These are phyloP conservation scores for Leptestheria dahalacensis DNA, from an alignment of 1,140 invertebrate species.

Conservation along the genomic window DNA sequence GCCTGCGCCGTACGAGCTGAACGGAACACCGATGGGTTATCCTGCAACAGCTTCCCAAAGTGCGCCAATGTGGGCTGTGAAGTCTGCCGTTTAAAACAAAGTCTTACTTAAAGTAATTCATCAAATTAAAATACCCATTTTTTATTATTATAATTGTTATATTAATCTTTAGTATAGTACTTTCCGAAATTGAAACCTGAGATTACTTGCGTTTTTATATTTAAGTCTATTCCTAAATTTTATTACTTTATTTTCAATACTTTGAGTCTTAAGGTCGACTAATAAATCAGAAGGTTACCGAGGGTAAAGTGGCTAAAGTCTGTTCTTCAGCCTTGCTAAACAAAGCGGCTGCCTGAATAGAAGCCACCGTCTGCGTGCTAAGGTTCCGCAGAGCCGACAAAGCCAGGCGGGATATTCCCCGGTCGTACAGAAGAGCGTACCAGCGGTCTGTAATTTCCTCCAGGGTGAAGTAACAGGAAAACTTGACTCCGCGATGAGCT, in stretches of 20 bases:
- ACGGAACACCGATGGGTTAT: conserved; percentile 73
- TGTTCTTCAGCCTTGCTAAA: conserved; percentile 83
- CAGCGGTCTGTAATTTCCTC: conserved; percentile 88
- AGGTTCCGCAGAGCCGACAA: conserved; percentile 83
- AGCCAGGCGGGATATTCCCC: conserved; percentile 67
- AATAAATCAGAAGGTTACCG: conserved; percentile 41
- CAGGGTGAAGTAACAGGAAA: conserved; percentile 86
- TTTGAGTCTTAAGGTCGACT: not conserved
- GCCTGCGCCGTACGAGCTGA: conserved; percentile 68
- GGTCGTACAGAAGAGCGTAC: conserved; percentile 89
- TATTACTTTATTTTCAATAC: conserved; percentile 2
- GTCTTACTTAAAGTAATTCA: not conserved
- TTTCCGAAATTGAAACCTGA: no score
- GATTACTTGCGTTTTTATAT: no score
- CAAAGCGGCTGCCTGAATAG: conserved; percentile 72
- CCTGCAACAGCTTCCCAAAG: conserved; percentile 74
- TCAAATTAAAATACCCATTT: not conserved
- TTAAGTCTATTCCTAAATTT: not conserved
- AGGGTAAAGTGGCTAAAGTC: conserved; percentile 61
- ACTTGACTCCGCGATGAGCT: conserved; percentile 84
- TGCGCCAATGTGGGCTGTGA: conserved; percentile 52
- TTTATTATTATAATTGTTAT: not conserved
- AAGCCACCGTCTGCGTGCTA: conserved; percentile 73
- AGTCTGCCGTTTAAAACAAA: conserved; percentile 26
- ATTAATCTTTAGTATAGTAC: not conserved